Evolutionary conservation across 2,888 invertebrate species (phyloP).

Genomic region (Julus scanicus): DNA sequence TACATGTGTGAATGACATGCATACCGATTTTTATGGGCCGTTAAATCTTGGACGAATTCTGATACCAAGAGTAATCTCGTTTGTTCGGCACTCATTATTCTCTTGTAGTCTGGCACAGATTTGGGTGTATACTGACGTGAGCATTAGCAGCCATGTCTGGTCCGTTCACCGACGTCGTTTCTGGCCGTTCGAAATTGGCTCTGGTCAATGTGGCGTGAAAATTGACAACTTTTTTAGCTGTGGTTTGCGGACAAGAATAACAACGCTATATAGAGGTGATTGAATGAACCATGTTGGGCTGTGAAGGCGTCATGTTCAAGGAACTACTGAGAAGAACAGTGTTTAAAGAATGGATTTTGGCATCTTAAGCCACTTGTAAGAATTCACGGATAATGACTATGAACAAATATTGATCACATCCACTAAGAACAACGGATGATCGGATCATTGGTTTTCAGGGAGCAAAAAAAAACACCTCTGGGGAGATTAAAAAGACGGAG

Average conservation of each 20-base stretch:
- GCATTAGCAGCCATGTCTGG: neutral
- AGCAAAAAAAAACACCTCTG: neutral
- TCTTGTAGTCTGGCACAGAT: neutral
- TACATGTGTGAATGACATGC: neutral
- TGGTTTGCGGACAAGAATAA: neutral
- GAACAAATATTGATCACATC: conserved; percentile 6
- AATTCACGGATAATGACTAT: neutral
- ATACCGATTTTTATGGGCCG: conserved; percentile 10
- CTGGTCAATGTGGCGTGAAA: neutral
- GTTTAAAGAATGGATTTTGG: conserved; percentile 17
- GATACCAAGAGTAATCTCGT: conserved; percentile 7
- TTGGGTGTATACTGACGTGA: neutral
- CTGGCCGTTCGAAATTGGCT: neutral
- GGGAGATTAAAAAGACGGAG: neutral
- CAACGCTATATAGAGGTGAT: neutral
- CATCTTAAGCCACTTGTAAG: conserved; percentile 23
- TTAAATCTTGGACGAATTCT: conserved; percentile 3
- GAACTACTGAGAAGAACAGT: neutral
- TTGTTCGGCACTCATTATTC: neutral
- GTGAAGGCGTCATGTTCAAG: neutral
- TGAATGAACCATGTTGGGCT: neutral
- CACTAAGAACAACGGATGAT: conserved; percentile 15
- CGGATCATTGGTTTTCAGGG: neutral
- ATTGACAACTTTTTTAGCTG: conserved; percentile 15
- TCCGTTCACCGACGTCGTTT: neutral